These are phyloP conservation scores for Epiblema foenella DNA, from an alignment of 2,888 invertebrate genomes.

Conservation along the genomic window DNA sequence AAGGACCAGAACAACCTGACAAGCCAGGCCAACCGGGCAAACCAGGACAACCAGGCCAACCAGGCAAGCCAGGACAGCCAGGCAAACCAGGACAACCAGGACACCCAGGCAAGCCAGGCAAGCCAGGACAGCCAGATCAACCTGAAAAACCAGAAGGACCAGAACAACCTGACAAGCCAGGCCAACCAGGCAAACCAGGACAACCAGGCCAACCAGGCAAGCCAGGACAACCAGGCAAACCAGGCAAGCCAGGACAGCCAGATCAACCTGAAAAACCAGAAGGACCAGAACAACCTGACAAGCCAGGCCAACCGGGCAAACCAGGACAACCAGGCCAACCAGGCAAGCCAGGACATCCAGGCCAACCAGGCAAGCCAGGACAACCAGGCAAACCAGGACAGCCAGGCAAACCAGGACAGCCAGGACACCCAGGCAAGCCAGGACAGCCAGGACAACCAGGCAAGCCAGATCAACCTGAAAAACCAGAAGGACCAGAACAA, in stretches of 20 bases:
- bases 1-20: slow-evolving; percentile 22
- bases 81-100: neutral
- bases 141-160: slow-evolving; percentile 23
- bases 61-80: neutral
- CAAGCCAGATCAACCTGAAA: no score
- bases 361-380: neutral
- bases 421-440: neutral
- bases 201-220: slow-evolving; percentile 17
- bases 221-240: slow-evolving; percentile 18
- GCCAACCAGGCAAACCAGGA: neutral
- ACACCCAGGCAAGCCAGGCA: neutral
- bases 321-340: slow-evolving; percentile 13
- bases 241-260: neutral
- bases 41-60: neutral
- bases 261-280: neutral
- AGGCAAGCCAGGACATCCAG: neutral
- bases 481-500: neutral
- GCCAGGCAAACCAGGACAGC: neutral
- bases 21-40: neutral
- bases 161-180: slow-evolving; percentile 26
- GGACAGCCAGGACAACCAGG: slow-evolving; percentile 10
- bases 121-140: slow-evolving; percentile 17
- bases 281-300: neutral
- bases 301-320: neutral
- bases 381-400: neutral